Conservation (phyloP, 2,113 vertebrate genomes). For the Python bivittatus region DNA sequence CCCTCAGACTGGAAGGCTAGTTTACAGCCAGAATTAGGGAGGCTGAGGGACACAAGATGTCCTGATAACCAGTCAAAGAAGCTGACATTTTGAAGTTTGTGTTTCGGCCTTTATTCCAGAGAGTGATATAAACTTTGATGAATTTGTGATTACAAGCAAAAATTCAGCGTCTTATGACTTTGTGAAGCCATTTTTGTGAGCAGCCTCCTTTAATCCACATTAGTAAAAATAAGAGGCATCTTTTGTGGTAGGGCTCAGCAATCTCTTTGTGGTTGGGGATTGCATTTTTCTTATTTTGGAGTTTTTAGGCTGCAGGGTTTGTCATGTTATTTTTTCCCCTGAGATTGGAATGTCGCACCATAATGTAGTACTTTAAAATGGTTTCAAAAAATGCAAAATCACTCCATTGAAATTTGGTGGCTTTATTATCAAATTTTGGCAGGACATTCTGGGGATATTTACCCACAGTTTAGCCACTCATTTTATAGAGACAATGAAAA, state of each 20-base stretch:
- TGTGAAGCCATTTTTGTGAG: not conserved
- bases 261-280: not conserved
- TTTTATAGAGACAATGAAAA: not conserved
- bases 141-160: not conserved
- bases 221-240: not conserved
- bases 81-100: not conserved
- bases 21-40: not conserved
- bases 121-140: not conserved
- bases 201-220: not conserved
- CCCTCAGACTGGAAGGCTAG: not conserved
- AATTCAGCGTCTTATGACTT: not conserved
- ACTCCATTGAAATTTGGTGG: not conserved
- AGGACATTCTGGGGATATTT: not conserved
- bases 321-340: not conserved
- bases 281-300: not conserved
- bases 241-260: not conserved
- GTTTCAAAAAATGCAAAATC: not conserved
- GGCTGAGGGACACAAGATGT: not conserved
- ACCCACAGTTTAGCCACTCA: not conserved
- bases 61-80: not conserved
- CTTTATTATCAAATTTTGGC: not conserved
- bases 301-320: not conserved
- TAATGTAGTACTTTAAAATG: not conserved
- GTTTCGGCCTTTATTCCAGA: not conserved
- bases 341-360: not conserved